Evolutionary conservation across 2,888 invertebrate genomes (phyloP).

Genomic region (Ochlodes sylvanus): DNA sequence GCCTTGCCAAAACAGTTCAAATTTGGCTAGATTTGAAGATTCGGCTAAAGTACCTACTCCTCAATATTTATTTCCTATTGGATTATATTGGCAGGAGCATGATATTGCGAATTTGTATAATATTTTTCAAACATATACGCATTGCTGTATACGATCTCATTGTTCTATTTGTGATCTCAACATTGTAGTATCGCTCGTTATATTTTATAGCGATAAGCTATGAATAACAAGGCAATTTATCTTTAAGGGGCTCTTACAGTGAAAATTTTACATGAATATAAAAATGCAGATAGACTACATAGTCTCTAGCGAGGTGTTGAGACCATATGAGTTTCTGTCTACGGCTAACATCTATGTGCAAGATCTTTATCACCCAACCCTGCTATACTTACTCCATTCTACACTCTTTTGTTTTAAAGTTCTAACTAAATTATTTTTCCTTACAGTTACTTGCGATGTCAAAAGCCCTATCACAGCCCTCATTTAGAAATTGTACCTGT

Average conservation of each 20-base stretch:
- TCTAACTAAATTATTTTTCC: not conserved
- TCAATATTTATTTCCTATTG: constrained; percentile 24
- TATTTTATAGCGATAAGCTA: constrained; percentile 32
- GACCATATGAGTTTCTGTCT: not conserved
- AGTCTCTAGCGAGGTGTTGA: not conserved
- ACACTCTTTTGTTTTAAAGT: not conserved
- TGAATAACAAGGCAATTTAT: constrained; percentile 38
- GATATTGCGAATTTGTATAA: constrained; percentile 23
- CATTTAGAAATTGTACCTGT: too few relatives aligned
- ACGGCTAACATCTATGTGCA: not conserved
- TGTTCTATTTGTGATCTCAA: constrained; percentile 29
- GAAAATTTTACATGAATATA: constrained; percentile 43
- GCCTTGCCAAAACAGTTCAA: constrained; percentile 15
- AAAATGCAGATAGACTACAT: not conserved
- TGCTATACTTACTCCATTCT: not conserved
- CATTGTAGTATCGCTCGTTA: constrained; percentile 35
- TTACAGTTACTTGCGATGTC: too few relatives aligned
- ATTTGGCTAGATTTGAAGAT: constrained; percentile 29
- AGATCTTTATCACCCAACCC: not conserved
- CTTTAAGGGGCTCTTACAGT: constrained; percentile 38
- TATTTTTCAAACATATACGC: constrained; percentile 21
- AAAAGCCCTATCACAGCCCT: too few relatives aligned
- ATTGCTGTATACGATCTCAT: constrained; percentile 11
- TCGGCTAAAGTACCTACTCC: constrained; percentile 23
- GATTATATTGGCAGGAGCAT: constrained; percentile 27